Conservation (phyloP, 2,113 vertebrate genomes). For the Crotalus viridis region DNA sequence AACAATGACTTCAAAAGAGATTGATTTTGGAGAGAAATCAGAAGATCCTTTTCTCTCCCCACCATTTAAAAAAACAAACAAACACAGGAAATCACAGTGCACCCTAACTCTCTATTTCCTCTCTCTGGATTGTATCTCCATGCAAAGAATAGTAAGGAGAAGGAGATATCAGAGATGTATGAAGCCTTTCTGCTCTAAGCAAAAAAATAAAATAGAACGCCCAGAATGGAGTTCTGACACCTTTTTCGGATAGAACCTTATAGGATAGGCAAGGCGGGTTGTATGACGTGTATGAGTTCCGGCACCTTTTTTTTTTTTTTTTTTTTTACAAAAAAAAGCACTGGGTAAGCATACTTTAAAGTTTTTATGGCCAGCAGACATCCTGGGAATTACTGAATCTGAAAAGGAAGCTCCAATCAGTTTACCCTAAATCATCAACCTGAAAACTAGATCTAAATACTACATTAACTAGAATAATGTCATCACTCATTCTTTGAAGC, state of each 20-base stretch:
- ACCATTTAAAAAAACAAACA: not conserved
- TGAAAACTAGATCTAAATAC: not conserved
- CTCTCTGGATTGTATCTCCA: not conserved
- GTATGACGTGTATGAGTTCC: no score
- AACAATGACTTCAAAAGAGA: not conserved
- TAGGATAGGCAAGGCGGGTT: no score
- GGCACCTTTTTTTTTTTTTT: no score
- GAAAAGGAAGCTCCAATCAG: not conserved
- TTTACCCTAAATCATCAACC: not conserved
- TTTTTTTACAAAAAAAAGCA: no score
- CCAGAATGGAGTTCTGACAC: no score
- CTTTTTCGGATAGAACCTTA: no score
- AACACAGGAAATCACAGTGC: not conserved
- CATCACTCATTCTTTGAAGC: not conserved
- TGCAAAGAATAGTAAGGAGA: not conserved
- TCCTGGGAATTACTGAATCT: not conserved
- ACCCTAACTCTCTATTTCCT: not conserved
- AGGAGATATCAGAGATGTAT: no score
- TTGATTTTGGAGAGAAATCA: not conserved
- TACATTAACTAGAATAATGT: not conserved
- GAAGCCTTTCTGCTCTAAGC: not conserved
- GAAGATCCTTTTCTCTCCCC: not conserved
- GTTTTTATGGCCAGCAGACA: not conserved
- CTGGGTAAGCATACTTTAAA: not conserved
- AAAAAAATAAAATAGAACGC: no score